Conservation (phyloP, 2,797 vertebrate species). For the Microctenopoma steveboyesi region DNA sequence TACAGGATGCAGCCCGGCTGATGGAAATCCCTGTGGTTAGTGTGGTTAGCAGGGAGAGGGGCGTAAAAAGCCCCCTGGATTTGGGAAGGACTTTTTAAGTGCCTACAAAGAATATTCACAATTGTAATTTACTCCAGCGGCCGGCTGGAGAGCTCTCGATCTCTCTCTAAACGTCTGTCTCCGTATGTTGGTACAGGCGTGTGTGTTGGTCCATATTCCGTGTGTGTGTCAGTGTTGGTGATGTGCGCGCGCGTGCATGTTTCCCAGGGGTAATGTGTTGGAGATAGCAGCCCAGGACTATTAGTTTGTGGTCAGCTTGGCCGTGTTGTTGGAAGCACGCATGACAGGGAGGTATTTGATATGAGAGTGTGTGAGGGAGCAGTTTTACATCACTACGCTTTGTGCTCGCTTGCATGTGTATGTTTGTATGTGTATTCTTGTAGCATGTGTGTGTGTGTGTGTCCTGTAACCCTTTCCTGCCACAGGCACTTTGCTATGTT, state of each 20-base stretch:
- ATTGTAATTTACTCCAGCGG: slow-evolving; percentile 67
- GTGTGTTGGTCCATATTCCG: neutral
- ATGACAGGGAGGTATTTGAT: slow-evolving; percentile 63
- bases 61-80: slow-evolving; percentile 75
- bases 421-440: slow-evolving; percentile 9
- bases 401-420: slow-evolving; percentile 5
- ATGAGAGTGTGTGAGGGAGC: slow-evolving; percentile 11
- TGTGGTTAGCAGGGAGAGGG: slow-evolving; percentile 75
- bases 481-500: slow-evolving; percentile 14
- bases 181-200: neutral
- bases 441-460: neutral
- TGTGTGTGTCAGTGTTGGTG: slow-evolving; percentile 11
- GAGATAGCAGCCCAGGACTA: slow-evolving; percentile 62
- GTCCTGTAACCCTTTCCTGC: slow-evolving; percentile 16
- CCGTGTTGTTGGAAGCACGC: slow-evolving; percentile 64
- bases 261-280: slow-evolving; percentile 55
- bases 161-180: slow-evolving; percentile 20
- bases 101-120: slow-evolving; percentile 77
- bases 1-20: slow-evolving; percentile 79
- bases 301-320: slow-evolving; percentile 70
- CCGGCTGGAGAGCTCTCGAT: slow-evolving; percentile 17
- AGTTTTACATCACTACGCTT: slow-evolving; percentile 21
- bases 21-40: slow-evolving; percentile 83
- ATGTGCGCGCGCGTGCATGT: neutral
- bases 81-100: slow-evolving; percentile 80